A percentile compares a stretch with the other conserved stretches of the same genome.
Conservation (phyloP, 2,888 invertebrate genomes). For the Tribolium freemani region DNA sequence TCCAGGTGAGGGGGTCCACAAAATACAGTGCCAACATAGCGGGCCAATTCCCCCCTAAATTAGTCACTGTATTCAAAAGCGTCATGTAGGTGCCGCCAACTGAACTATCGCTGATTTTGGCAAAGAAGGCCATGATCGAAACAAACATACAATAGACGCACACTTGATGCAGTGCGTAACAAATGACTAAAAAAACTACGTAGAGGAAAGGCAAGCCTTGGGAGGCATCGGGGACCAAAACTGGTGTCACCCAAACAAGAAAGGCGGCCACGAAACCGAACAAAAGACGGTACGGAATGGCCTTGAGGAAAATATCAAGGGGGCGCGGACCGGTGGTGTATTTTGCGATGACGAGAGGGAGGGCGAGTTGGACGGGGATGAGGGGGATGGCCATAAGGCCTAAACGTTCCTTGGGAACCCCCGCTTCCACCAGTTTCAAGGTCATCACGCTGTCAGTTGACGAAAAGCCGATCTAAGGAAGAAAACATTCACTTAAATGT, state of each 20-base stretch:
- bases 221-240: constrained; percentile 75
- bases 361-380: constrained; percentile 90
- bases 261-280: constrained; percentile 88
- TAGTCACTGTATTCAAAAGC: constrained; percentile 93
- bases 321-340: constrained; percentile 78
- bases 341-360: constrained; percentile 87
- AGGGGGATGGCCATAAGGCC: constrained; percentile 94
- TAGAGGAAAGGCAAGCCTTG: constrained; percentile 78
- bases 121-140: constrained; percentile 97
- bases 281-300: constrained; percentile 88
- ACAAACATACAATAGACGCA: constrained; percentile 98
- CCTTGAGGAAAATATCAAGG: constrained; percentile 88
- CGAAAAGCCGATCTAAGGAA: constrained; percentile 87
- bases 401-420: constrained; percentile 94
- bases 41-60: constrained; percentile 99
- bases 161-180: constrained; percentile 94
- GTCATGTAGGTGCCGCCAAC: constrained; percentile 99
- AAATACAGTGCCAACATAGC: constrained; percentile 91
- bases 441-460: constrained; percentile 96
- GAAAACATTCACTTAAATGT: too few relatives aligned
- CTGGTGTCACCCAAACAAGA: constrained; percentile 89
- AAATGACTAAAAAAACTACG: constrained; percentile 80
- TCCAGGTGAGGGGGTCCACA: constrained; percentile 90
- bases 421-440: constrained; percentile 94
- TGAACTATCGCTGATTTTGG: constrained; percentile 94